These are phyloP conservation scores for Forpus xanthops DNA, from an alignment of 2,797 vertebrate genomes.

Conservation along the genomic window DNA sequence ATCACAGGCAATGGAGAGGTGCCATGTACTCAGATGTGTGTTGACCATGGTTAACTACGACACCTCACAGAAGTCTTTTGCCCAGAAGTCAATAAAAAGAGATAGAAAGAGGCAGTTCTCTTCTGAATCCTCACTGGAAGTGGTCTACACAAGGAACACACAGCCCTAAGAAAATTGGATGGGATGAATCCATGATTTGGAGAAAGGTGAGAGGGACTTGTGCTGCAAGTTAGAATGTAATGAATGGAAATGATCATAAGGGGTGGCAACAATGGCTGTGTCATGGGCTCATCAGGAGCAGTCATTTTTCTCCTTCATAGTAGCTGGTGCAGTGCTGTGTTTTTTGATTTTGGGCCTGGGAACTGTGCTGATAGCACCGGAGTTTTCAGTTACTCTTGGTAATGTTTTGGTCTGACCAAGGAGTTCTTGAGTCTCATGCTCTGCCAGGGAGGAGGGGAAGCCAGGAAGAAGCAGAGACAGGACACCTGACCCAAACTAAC, in stretches of 20 bases:
- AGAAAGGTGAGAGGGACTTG: background rate
- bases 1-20: background rate
- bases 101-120: background rate
- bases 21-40: background rate
- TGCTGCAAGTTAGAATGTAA: background rate
- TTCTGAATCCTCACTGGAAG: background rate
- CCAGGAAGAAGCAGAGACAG: too few relatives aligned
- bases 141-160: background rate
- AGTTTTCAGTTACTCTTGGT: too few relatives aligned
- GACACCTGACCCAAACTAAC: too few relatives aligned
- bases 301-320: too few relatives aligned
- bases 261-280: background rate
- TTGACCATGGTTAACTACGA: background rate
- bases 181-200: background rate
- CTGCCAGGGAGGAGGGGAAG: too few relatives aligned
- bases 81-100: background rate
- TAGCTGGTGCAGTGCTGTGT: too few relatives aligned
- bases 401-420: too few relatives aligned
- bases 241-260: background rate
- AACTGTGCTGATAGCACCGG: too few relatives aligned
- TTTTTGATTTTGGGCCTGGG: too few relatives aligned
- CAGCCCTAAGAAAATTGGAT: background rate
- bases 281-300: too few relatives aligned
- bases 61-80: background rate
- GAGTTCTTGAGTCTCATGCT: too few relatives aligned